Conservation (phyloP, 2,888 invertebrate genomes). For the Lymantria monacha region DNA sequence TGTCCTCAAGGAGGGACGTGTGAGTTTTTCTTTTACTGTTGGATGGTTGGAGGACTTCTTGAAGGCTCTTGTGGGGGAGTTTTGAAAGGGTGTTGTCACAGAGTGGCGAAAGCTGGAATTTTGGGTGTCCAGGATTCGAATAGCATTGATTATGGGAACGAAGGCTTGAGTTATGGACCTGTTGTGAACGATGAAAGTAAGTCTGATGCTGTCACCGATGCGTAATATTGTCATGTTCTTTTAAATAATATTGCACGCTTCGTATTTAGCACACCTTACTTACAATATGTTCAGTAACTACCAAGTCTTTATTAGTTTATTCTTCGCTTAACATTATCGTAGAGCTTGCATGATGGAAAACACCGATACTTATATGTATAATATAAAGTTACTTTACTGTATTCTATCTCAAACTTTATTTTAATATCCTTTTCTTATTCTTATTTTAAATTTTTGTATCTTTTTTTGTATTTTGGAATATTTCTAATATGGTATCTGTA, state of each 20-base stretch:
- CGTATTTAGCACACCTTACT: constrained; percentile 18
- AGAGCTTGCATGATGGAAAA: constrained; percentile 7
- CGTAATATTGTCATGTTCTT: constrained; percentile 37
- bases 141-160: constrained; percentile 83
- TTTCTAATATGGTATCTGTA: background rate
- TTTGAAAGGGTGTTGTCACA: constrained; percentile 93
- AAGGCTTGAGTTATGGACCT: constrained; percentile 87
- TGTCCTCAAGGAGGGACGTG: constrained; percentile 90
- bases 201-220: constrained; percentile 57
- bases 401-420: constrained; percentile 1
- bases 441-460: constrained; percentile 1
- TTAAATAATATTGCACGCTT: constrained; percentile 25
- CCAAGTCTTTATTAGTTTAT: background rate
- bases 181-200: constrained; percentile 91
- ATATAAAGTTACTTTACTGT: background rate
- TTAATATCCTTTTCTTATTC: background rate
- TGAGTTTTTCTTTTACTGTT: constrained; percentile 95
- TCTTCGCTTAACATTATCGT: constrained; percentile 1
- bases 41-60: constrained; percentile 93
- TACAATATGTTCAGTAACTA: background rate
- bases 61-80: constrained; percentile 92
- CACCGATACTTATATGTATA: background rate
- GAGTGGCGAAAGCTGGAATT: constrained; percentile 85
- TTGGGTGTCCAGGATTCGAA: constrained; percentile 85
- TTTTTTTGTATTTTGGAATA: background rate